Percentiles rank a stretch among this genome's conserved stretches.
phyloP scores from a whole-genome alignment of 2,113 vertebrate genomes.

The Oreochromis spilurus region DNA sequence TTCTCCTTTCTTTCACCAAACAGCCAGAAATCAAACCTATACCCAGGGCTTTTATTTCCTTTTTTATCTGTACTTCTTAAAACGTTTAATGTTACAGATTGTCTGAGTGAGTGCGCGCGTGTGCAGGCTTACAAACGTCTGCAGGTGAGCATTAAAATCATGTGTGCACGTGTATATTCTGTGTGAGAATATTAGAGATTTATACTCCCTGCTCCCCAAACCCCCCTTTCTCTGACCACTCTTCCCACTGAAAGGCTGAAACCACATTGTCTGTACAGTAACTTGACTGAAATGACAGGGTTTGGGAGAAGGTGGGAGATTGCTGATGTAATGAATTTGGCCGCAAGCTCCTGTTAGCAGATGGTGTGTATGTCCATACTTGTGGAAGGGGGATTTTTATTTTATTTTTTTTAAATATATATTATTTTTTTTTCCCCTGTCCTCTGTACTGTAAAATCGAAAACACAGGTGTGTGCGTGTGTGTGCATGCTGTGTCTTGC shows the following conservation, averaged over 20 bases:
- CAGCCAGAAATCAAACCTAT: constrained; percentile 76
- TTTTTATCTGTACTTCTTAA: constrained; percentile 74
- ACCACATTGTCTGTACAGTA: constrained; percentile 58
- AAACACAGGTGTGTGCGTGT: constrained; percentile 43
- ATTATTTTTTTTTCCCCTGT: constrained; percentile 46
- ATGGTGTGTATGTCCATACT: constrained; percentile 41
- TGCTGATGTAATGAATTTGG: constrained; percentile 14
- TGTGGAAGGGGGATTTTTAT: not conserved
- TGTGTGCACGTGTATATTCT: constrained; percentile 60
- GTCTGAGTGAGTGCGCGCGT: constrained; percentile 53
- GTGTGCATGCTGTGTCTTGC: not conserved
- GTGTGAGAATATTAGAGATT: constrained; percentile 64
- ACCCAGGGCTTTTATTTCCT: constrained; percentile 71
- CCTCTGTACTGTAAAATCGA: constrained; percentile 67
- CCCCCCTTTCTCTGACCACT: constrained; percentile 49
- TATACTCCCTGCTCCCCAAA: constrained; percentile 17
- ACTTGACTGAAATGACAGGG: constrained; percentile 54
- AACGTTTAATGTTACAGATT: constrained; percentile 69
- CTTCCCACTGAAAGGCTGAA: constrained; percentile 47
- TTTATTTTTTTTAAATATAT: not conserved
- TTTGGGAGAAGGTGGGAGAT: constrained; percentile 20
- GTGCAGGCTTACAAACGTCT: constrained; percentile 33
- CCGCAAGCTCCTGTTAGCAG: constrained; percentile 39
- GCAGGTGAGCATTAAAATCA: constrained; percentile 60
- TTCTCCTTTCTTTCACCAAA: constrained; percentile 66